Evolutionary conservation across 2,888 invertebrate species (phyloP).

Genomic region (Clunio marinus): DNA sequence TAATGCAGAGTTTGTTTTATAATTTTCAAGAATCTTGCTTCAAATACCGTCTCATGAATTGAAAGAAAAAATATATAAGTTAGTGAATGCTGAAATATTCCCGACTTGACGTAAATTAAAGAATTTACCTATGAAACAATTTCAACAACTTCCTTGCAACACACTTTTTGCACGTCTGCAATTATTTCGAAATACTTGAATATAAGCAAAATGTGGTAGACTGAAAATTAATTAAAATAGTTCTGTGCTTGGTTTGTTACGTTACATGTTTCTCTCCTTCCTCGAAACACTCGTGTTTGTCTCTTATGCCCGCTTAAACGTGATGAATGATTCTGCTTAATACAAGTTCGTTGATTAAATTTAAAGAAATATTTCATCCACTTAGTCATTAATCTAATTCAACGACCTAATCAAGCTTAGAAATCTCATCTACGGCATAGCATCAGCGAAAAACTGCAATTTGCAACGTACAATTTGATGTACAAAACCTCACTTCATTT

Average conservation of each 20-base stretch:
- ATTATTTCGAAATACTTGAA: not conserved
- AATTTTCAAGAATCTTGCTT: not conserved
- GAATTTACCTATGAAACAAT: not conserved
- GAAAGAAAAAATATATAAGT: too few species aligned
- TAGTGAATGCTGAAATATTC: too few species aligned
- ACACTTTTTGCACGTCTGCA: not conserved
- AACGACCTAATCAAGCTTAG: not conserved
- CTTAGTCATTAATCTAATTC: not conserved
- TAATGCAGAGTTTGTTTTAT: not conserved
- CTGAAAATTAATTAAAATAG: constrained; percentile 34
- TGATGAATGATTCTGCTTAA: constrained; percentile 22
- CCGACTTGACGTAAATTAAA: not conserved
- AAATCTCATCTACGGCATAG: not conserved
- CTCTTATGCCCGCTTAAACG: constrained; percentile 5
- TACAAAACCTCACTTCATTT: not conserved
- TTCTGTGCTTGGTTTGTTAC: not conserved
- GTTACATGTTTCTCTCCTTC: not conserved
- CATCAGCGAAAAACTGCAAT: not conserved
- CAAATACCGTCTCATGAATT: not conserved
- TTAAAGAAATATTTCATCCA: not conserved
- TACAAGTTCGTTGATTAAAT: constrained; percentile 11
- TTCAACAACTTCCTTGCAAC: not conserved
- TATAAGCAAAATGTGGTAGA: not conserved
- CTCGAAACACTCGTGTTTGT: too few species aligned
- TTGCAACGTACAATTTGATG: not conserved